Conservation (phyloP, 2,888 invertebrate genomes). For the Rhopalosiphum nymphaeae region DNA sequence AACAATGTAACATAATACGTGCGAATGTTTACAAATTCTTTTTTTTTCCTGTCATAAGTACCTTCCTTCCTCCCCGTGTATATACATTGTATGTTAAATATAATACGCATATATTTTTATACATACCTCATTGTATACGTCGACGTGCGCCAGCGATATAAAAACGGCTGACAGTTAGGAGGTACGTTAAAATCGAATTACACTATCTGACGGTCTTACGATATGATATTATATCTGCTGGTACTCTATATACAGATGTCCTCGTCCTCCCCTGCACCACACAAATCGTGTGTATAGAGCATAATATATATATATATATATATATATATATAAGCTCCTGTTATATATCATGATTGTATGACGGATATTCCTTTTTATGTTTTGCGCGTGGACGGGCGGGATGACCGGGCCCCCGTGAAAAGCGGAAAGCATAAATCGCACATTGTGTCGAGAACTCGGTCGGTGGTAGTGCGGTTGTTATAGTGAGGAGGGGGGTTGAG, state of each 20-base stretch:
- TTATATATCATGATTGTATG: constrained; percentile 3
- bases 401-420: not conserved
- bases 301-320: not conserved
- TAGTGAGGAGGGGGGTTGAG: not conserved
- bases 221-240: not conserved
- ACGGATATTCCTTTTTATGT: constrained; percentile 35
- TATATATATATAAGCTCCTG: not conserved
- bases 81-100: not conserved
- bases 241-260: not conserved
- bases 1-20: not conserved
- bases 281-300: not conserved
- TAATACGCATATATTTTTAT: not conserved
- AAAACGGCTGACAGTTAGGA: not conserved
- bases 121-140: not conserved
- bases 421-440: constrained; percentile 61
- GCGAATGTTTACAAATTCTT: not conserved
- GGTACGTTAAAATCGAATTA: constrained; percentile 4
- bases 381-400: not conserved
- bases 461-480: not conserved
- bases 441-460: not conserved
- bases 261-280: not conserved
- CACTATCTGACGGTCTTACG: constrained; percentile 3
- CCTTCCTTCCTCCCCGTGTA: not conserved
- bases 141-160: not conserved
- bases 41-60: not conserved